Base-by-base conservation (phyloP, 2,888 invertebrate species). In the Tetramorium bicarinatum region DNA sequence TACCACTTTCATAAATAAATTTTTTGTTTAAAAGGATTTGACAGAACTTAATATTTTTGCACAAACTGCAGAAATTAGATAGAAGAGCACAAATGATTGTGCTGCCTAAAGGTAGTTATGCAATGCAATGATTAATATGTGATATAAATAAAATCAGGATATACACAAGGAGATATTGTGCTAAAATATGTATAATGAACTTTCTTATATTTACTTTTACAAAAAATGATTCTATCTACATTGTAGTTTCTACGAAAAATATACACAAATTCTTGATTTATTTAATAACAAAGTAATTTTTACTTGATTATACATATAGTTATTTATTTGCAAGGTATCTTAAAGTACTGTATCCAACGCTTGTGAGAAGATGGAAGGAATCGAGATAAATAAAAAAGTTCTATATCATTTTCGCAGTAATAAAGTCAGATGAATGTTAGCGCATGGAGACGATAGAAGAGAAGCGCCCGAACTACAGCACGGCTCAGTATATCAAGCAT, bases 221-320 rank as follows among this genome's bases (percentile, higher is more conserved):
- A 13, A 61, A 47, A 44, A 71, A 44, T 4, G 18, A 47, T 18
- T 76, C 18, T 47, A 59, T 59, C 15, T 56, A 56, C n/a, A 67
- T 71, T 71, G 38, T 59, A 71, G 47, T 38, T 79, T 79, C 29
- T 71, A 71, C n/a, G 38, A 80, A 71, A 59, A 61, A 71, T 47
- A 25, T 41, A 13, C 13, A 52, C 21, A 41, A 72, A 3, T 56
- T 75, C 11, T 64, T 25, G 21, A 2, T 18, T 76, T 25, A 64
- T 49, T 38, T 44, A 38, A 76, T 64, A 38, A 49, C 13, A 15
- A 47, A 15, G 3, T 71, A 54, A 41, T 34, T 74, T 61, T 75
- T 21, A n/a, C 11, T 62, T 3, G 1, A 64, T 47, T 34, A 15
- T 21, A 62, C 29, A 0, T 75, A 47, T n/a, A 74, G 4, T 75